Base-by-base conservation (phyloP, 2,888 invertebrate genomes). In the Argyresthia goedartella region DNA sequence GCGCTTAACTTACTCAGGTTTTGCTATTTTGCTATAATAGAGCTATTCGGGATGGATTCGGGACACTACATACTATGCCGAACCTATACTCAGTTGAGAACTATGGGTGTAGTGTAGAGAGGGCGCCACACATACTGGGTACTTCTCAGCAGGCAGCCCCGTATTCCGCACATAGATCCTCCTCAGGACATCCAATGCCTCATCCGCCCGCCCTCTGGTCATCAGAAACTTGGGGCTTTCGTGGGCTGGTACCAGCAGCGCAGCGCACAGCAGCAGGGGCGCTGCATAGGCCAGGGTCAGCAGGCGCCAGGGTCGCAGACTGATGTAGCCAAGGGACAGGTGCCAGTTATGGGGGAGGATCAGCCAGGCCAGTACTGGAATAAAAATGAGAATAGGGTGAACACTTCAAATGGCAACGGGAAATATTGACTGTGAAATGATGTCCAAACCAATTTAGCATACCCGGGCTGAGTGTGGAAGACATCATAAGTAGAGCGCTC, bases 211-310 rank as follows among this genome's bases (percentile, higher is more conserved):
- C 0, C 91, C 90, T 60, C 88, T 90, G 1, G 91, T 87, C 54
- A 92, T 80, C 46, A 92, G 81, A 71, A 91, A 95, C 71, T 94
- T 93, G 0, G 95, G 95, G 64, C 93, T 95, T 73, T 95, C 95
- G 0, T 93, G 0, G 76, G 64, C 9, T 88, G 0, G 89, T 50
- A 0, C 90, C 54, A 54, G 68, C 39, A 88, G 76, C 0, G 87
- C 15, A 0, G 89, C 81, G 0, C 89, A 88, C 0, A 89, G 54
- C 0, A 93, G 60, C 34, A 91, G 87, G 0, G 94, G 90, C 0
- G 91, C 35, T 0, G 91, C 88, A 61, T 93, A 89, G 0, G 90
- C 67, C 0, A 91, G 81, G 0, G 94, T 77, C 54, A 94, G 89
- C 7, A 94, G 63, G 4, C 95, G 86, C 95, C 95, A 95, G 0